phyloP scores from a whole-genome alignment of 2,113 vertebrate species.

The Solea solea region DNA sequence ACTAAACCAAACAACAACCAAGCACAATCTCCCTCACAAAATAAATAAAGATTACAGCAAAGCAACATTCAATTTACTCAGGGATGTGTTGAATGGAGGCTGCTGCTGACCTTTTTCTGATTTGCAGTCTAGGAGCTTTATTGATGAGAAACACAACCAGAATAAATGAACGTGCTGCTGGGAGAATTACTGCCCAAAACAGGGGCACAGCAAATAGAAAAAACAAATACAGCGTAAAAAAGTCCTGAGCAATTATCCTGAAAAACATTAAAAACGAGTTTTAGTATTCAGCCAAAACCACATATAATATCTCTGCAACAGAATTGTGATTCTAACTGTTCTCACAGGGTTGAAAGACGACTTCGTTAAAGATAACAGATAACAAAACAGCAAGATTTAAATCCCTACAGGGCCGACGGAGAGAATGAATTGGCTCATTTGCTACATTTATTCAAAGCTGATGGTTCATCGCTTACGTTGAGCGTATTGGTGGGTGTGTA shows the following conservation, averaged over 20 bases:
- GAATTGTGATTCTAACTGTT: not conserved
- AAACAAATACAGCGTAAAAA: not conserved
- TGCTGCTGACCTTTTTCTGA: constrained; percentile 8
- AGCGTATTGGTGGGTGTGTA: constrained; percentile 13
- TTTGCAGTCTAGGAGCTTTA: constrained; percentile 32
- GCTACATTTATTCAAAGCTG: constrained; percentile 2
- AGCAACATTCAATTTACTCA: not conserved
- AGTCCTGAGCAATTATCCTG: not conserved
- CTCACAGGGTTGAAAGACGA: not conserved
- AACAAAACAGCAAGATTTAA: too few species aligned
- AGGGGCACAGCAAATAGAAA: not conserved
- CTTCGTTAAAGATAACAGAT: not conserved
- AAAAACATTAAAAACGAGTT: too few species aligned
- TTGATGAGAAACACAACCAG: constrained; percentile 26
- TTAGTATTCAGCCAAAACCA: too few species aligned
- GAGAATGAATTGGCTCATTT: constrained; percentile 22
- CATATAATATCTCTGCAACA: not conserved
- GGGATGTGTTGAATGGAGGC: not conserved
- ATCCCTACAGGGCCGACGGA: constrained; percentile 18
- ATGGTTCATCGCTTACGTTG: constrained; percentile 26
- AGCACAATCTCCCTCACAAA: too few species aligned
- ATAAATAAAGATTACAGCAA: not conserved
- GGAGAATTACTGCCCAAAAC: not conserved
- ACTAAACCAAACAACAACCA: too few species aligned
- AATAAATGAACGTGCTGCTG: constrained; percentile 2